These are phyloP conservation scores for Alca torda DNA, from an alignment of 2,797 vertebrate species.

Conservation along the genomic window DNA sequence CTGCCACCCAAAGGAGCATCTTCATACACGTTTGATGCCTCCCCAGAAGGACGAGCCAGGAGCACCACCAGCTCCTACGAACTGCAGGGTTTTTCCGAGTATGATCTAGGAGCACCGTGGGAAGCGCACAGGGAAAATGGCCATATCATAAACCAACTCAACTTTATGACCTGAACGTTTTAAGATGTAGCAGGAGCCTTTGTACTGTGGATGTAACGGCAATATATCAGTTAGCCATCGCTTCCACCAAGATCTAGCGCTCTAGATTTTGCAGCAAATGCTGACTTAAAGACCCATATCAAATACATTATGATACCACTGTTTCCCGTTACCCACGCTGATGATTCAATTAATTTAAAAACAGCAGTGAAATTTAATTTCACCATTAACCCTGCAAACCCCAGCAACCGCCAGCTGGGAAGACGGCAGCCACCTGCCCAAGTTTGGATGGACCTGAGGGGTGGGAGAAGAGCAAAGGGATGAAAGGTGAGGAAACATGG, in stretches of 20 bases:
- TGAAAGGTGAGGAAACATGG: background rate
- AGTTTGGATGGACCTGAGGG: background rate
- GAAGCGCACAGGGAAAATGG: background rate
- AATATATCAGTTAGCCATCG: conserved; percentile 15
- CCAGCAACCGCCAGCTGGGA: background rate
- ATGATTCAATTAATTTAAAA: conserved; percentile 76
- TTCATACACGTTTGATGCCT: rapidly evolving
- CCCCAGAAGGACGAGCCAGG: background rate
- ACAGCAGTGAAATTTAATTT: conserved; percentile 68
- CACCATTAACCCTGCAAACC: conserved; percentile 31
- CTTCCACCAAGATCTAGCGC: conserved; percentile 41
- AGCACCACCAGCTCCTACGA: background rate
- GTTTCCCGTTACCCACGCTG: conserved; percentile 68
- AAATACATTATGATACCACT: conserved; percentile 69
- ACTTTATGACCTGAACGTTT: conserved; percentile 12
- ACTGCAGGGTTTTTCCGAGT: background rate
- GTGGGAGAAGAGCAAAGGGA: background rate
- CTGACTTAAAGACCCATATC: conserved; percentile 68
- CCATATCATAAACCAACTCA: conserved; percentile 38
- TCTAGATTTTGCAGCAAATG: conserved; percentile 37
- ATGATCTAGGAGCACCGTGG: background rate
- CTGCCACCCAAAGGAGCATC: background rate
- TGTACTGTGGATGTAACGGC: background rate
- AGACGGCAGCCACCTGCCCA: background rate
- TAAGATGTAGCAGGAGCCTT: conserved; percentile 34